These are phyloP conservation scores for Apodemus agrarius DNA, from an alignment of 2,797 vertebrate genomes.

Conservation along the genomic window DNA sequence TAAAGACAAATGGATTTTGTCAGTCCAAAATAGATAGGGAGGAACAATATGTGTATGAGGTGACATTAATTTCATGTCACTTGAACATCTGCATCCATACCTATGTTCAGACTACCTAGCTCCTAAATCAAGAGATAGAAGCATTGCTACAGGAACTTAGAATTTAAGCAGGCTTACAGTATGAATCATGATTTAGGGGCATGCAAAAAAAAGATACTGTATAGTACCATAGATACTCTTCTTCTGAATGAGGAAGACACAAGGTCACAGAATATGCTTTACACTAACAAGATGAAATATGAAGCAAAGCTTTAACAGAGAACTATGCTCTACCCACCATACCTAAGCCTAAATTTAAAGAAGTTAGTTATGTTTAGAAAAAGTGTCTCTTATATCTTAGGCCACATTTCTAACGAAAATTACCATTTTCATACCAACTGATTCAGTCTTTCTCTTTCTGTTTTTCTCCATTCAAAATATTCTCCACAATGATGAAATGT, in stretches of 20 bases:
- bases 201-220: neutral
- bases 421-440: neutral
- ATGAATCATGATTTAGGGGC: neutral
- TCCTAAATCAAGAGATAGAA: neutral
- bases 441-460: neutral
- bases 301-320: neutral
- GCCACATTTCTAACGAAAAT: neutral
- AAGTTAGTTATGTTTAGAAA: neutral
- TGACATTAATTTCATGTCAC: slow-evolving; percentile 38
- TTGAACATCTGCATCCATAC: neutral
- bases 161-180: neutral
- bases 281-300: neutral
- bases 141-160: neutral
- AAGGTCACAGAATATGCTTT: neutral
- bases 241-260: neutral
- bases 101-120: neutral
- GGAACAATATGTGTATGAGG: neutral
- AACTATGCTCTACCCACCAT: fast-evolving
- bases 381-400: neutral
- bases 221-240: neutral
- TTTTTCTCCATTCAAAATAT: neutral
- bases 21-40: slow-evolving; percentile 39
- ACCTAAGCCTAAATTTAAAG: neutral
- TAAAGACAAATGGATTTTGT: slow-evolving; percentile 61
- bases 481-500: neutral